Conservation (phyloP, 1,140 invertebrate species). For the Neodiprion fabricii region DNA sequence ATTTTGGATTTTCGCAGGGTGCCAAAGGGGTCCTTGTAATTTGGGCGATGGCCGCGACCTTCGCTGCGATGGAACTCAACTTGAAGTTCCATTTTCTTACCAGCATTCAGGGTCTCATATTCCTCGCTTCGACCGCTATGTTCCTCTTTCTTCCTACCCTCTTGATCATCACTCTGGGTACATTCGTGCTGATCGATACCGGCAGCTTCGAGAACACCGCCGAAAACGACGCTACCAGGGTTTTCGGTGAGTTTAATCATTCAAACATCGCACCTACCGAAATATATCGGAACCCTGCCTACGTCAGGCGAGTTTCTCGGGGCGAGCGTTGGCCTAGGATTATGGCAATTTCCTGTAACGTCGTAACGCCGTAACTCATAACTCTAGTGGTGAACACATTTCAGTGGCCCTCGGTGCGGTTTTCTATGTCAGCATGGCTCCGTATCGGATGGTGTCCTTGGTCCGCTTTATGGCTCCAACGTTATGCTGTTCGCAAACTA, state of each 20-base stretch:
- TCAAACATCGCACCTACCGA: conserved; percentile 16
- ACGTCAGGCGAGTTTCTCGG: background rate
- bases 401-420: conserved; percentile 37
- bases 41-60: conserved; percentile 40
- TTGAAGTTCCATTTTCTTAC: conserved; percentile 39
- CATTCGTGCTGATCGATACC: conserved; percentile 37
- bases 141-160: conserved; percentile 36
- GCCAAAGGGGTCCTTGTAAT: conserved; percentile 39
- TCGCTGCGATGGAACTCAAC: conserved; percentile 42
- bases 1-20: conserved; percentile 24
- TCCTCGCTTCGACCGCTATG: conserved; percentile 40
- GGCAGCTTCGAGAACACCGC: conserved; percentile 1
- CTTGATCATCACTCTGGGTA: conserved; percentile 32
- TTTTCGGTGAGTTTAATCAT: background rate
- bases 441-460: conserved; percentile 38
- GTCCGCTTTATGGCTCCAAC: conserved; percentile 34
- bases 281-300: conserved; percentile 17
- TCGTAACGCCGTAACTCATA: conserved; percentile 25
- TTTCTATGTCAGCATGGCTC: conserved; percentile 43
- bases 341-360: conserved; percentile 35
- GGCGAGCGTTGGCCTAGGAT: conserved; percentile 18
- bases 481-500: conserved; percentile 32
- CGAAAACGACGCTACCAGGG: background rate
- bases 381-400: conserved; percentile 13
- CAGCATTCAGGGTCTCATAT: conserved; percentile 40